Evolutionary conservation across 2,888 invertebrate genomes (phyloP).

Genomic region (Iphiclides podalirius): DNA sequence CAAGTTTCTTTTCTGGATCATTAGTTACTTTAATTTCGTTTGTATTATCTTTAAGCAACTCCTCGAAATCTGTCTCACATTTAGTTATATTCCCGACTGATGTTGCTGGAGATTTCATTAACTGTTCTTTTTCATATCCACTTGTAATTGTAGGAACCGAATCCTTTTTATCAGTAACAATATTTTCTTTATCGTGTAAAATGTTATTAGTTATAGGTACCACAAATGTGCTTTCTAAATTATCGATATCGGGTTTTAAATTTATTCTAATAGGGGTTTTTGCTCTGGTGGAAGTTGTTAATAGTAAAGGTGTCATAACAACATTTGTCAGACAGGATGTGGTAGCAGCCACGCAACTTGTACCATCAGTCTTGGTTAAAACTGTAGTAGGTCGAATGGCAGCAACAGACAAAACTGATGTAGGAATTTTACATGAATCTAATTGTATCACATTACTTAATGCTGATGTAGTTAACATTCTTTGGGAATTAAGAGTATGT

Average conservation of each 20-base stretch:
- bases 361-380: constrained; percentile 53
- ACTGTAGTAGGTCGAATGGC: constrained; percentile 57
- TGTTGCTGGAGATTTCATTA: constrained; percentile 31
- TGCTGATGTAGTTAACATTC: constrained; percentile 53
- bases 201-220: constrained; percentile 22
- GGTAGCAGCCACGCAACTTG: constrained; percentile 47
- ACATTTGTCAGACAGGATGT: constrained; percentile 56
- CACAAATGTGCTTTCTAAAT: constrained; percentile 32
- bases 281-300: constrained; percentile 48
- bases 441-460: constrained; percentile 57
- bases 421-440: constrained; percentile 54
- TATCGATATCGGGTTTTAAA: constrained; percentile 47
- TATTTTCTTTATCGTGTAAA: constrained; percentile 24
- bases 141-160: constrained; percentile 3
- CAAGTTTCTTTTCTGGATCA: constrained; percentile 64
- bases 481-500: constrained; percentile 60
- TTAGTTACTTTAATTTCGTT: constrained; percentile 72
- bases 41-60: constrained; percentile 70
- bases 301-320: constrained; percentile 58
- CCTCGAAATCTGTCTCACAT: constrained; percentile 75
- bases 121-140: constrained; percentile 26
- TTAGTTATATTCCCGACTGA: constrained; percentile 44
- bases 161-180: constrained; percentile 8
- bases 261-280: constrained; percentile 47
- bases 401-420: constrained; percentile 64